Conservation (phyloP, 2,797 vertebrate species). For the Halcyon chelicuti region DNA sequence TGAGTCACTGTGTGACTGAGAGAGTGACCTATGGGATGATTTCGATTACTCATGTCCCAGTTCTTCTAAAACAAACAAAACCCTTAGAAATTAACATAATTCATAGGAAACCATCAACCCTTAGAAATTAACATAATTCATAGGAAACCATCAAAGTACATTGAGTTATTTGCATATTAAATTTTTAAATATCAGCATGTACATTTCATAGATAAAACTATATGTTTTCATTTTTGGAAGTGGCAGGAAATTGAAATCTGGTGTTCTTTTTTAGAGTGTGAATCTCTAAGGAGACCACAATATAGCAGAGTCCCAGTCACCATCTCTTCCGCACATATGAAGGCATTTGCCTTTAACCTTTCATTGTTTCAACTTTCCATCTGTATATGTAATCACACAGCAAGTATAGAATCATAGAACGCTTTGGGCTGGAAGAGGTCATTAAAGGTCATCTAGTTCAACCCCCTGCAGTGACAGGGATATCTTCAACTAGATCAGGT, state of each 20-base stretch:
- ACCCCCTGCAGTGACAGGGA: background rate
- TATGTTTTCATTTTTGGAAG: background rate
- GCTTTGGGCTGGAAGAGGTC: background rate
- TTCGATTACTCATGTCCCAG: background rate
- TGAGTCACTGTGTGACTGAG: constrained; percentile 40
- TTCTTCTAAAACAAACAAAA: constrained; percentile 17
- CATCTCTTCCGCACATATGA: background rate
- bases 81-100: background rate
- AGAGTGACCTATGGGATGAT: constrained; percentile 1
- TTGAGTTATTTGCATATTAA: background rate
- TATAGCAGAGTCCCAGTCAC: background rate
- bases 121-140: background rate
- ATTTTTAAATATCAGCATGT: background rate
- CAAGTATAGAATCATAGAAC: background rate
- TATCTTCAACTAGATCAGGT: background rate
- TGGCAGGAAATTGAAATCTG: background rate
- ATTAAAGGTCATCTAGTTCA: background rate
- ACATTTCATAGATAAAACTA: background rate
- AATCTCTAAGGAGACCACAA: background rate
- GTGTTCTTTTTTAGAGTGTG: background rate
- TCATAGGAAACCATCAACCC: background rate
- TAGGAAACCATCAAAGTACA: background rate
- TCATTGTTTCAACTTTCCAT: background rate
- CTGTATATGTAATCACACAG: background rate
- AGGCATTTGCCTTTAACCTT: background rate